Base-by-base conservation (phyloP, 2,113 vertebrate genomes). In the Chaetodon auriga region DNA sequence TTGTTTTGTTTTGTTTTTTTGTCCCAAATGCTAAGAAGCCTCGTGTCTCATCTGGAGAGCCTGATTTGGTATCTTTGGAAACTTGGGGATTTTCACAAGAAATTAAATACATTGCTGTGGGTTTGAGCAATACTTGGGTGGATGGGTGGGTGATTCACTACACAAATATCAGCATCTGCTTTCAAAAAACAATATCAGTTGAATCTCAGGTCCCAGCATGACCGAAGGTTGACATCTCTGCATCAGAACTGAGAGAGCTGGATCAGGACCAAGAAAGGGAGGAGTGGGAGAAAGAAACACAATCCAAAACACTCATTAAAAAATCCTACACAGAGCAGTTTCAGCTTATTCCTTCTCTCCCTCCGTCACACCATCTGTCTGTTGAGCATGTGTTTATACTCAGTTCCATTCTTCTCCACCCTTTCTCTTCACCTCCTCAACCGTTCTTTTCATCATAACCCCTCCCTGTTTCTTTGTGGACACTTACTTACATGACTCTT, bases 331-430 rank as follows among this genome's bases (percentile, higher is more conserved):
- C 66, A 64, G 36, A 53, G 48, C 49, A 30, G 11, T 48, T 70
- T 51, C 19, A 64, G 61, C 19, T 49, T 64, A 35, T 72, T 30
- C 61, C 45, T 53, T 18, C 45, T 46, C 35, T 82, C 18, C 46
- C n/a, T 23, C 19, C 1, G 19, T 74, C 69, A 75, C 41, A 36
- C 64, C 63, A 68, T 76, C 68, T 73, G 75, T 66, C 71, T 57
- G 23, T 49, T 38, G 18, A 46, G 13, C 77, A 80, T 81, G 49
- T 83, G 82, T 73, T 84, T 87, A 45, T 45, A 61, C 57, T 84
- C 76, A 78, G 57, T 55, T 64, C 35, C 36, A 6, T 45, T 23
- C 16, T 63, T 48, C 19, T 46, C 55, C 65, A 77, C 51, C 60
- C 45, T 49, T 30, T 45, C 16, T 15, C 14, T 7, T 46, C 16